Conservation (phyloP, 2,888 invertebrate species). For the Chelonus formosanus region DNA sequence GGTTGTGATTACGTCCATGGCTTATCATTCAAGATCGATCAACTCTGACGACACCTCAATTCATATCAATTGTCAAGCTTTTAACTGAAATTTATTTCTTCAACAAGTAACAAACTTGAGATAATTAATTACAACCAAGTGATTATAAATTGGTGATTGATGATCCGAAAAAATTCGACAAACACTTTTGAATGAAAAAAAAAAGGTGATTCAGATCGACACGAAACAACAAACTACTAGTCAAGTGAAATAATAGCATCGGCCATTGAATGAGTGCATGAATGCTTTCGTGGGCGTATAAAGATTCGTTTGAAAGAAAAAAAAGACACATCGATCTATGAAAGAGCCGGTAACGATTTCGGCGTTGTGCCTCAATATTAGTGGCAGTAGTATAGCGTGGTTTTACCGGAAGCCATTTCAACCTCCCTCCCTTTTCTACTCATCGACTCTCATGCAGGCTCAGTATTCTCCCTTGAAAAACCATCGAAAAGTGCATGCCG, state of each 20-base stretch:
- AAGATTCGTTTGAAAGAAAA: slow-evolving; percentile 17
- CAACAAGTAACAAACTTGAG: background rate
- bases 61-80: background rate
- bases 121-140: too few relatives aligned
- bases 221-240: too few relatives aligned
- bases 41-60: background rate
- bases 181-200: background rate
- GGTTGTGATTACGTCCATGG: slow-evolving; percentile 3
- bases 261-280: too few relatives aligned
- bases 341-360: slow-evolving; percentile 38
- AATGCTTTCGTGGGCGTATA: background rate
- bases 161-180: too few relatives aligned
- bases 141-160: background rate
- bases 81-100: background rate
- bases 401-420: slow-evolving; percentile 28
- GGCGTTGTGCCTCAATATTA: slow-evolving; percentile 36
- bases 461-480: slow-evolving; percentile 18
- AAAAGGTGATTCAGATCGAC: slow-evolving; percentile 1
- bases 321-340: slow-evolving; percentile 35
- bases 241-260: too few relatives aligned
- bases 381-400: slow-evolving; percentile 30
- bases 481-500: slow-evolving; percentile 25
- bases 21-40: slow-evolving; percentile 6
- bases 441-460: slow-evolving; percentile 16
- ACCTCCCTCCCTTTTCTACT: slow-evolving; percentile 16